phyloP scores from a whole-genome alignment of 1,140 invertebrate genomes.

The Ladona fulva region DNA sequence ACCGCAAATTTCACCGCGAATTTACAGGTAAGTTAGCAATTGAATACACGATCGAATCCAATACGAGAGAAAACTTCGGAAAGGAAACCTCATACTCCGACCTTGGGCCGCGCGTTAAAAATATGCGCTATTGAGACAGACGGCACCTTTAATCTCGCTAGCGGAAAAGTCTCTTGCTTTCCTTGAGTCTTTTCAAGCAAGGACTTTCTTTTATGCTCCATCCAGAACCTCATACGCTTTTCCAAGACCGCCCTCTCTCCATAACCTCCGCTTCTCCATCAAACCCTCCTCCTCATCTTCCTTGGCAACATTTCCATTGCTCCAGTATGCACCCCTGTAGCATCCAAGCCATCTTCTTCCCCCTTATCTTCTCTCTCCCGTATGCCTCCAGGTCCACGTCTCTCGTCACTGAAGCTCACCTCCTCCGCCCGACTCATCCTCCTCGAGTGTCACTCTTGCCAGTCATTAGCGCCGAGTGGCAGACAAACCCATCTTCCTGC shows the following conservation, averaged over 20 bases:
- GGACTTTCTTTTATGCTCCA: not conserved
- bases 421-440: conserved; percentile 20
- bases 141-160: not conserved
- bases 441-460: conserved; percentile 23
- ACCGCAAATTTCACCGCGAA: no score
- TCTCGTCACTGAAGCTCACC: conserved; percentile 17
- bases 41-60: no score
- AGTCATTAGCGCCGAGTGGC: conserved; percentile 26
- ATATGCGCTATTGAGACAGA: not conserved
- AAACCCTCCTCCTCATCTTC: not conserved
- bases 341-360: not conserved
- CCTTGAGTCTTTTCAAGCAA: not conserved
- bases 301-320: not conserved
- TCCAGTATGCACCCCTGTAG: not conserved
- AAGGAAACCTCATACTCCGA: not conserved
- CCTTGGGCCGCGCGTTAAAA: not conserved
- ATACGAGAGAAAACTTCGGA: no score
- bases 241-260: not conserved
- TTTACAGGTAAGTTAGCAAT: no score
- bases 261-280: not conserved
- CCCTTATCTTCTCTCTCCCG: conserved; percentile 16
- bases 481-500: conserved; percentile 25
- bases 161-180: not conserved
- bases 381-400: conserved; percentile 17
- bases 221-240: not conserved